A percentile compares a stretch with the other conserved stretches of the same genome.
phyloP scores from a whole-genome alignment of 2,797 vertebrate genomes.

The Lacerta bilineata region DNA sequence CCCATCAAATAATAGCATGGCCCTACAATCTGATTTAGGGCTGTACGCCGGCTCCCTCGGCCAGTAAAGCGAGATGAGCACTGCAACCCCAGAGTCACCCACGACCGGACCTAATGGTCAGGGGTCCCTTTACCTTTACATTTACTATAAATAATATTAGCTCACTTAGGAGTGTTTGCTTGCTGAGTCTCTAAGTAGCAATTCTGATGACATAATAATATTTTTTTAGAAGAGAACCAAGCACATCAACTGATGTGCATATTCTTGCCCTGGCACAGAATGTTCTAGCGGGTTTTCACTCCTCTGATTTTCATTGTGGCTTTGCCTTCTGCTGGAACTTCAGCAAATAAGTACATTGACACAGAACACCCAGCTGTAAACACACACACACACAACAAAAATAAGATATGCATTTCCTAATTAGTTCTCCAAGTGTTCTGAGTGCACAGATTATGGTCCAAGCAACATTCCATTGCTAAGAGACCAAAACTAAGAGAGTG shows the following conservation, averaged over 20 bases:
- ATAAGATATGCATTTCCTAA: constrained; percentile 17
- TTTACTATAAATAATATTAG: background rate
- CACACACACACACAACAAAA: background rate
- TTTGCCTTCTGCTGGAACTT: constrained; percentile 21
- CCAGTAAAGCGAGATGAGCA: too few relatives aligned
- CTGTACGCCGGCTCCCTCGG: too few relatives aligned
- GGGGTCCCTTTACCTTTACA: too few relatives aligned
- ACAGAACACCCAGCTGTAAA: constrained; percentile 1
- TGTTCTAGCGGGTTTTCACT: constrained; percentile 47
- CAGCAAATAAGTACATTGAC: constrained; percentile 15
- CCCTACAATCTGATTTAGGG: too few relatives aligned
- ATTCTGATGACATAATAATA: constrained; percentile 25
- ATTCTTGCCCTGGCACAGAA: constrained; percentile 51
- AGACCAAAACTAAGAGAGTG: accelerated
- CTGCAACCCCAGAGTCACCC: too few relatives aligned
- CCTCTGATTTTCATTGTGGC: constrained; percentile 59
- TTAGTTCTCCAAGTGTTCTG: constrained; percentile 49
- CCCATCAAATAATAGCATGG: too few relatives aligned
- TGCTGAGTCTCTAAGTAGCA: constrained; percentile 7
- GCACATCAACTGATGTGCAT: constrained; percentile 25
- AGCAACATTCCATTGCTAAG: constrained; percentile 1
- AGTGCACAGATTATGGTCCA: constrained; percentile 50
- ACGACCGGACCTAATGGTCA: too few relatives aligned
- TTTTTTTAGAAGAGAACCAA: constrained; percentile 45
- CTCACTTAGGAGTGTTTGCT: constrained; percentile 35